Evolutionary conservation across 2,113 vertebrate genomes (phyloP), one percentile per base, ranked within the genome.

Genomic region (Pogona vitticeps): DNA sequence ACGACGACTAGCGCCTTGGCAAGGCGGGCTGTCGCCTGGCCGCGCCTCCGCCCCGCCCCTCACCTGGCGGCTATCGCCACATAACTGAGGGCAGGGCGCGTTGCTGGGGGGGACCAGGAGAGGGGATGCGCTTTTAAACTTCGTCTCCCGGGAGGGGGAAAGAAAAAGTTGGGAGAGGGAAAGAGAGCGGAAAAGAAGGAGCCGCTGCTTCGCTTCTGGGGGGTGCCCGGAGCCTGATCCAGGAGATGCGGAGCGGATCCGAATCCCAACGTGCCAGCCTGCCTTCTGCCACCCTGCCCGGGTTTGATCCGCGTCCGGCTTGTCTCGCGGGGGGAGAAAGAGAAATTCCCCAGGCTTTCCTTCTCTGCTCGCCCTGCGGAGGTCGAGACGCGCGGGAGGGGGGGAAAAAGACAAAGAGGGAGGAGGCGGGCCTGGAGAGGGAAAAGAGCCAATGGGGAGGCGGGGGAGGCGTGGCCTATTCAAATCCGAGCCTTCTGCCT

Each of bases 281-380:
- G n/a, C 59, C 59, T 61, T 61, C 59, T 20, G 59, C 59, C 59
- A 61, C 59, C 59, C 3, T 61, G 8, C 3, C 31, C 68, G 46
- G 59, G 36, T 40, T 87, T 76, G 38, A 78, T 38, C 56, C 56
- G 56, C 15, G 13, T 76, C 72, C 18, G 17, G 18, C 59, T 89
- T n/a, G 73, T 94, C 92, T 92, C 94, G 92, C 92, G n/a, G 14
- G 67, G 31, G 26, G 65, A 6, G 12, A 28, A 15, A 42, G 93
- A 93, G 92, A 91, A 91, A 93, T 26, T 91, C 91, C 92, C 88
- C 90, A 90, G 88, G 86, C 88, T 90, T 87, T 88, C 91, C 90
- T 91, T 52, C 20, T 26, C 88, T 78, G 87, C 23, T 7, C 38
- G 23, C 17, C 58, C 31, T 46, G 38, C 71, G 79, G 89, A 63